Conservation (phyloP, 2,797 vertebrate species). For the Halcyon leucocephala region DNA sequence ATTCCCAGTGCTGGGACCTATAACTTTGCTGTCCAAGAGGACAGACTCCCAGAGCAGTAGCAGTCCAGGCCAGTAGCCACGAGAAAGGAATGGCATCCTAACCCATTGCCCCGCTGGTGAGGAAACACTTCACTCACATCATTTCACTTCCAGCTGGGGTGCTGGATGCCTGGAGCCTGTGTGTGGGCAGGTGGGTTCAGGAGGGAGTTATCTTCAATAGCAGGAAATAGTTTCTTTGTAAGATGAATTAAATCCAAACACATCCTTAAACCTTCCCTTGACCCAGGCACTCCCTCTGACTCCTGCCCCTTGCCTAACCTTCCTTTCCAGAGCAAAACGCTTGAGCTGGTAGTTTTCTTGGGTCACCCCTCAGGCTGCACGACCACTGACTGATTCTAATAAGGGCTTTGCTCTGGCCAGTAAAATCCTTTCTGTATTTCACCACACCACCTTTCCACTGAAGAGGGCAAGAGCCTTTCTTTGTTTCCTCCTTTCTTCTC, state of each 20-base stretch:
- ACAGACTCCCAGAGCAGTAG: not conserved
- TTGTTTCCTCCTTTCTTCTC: not conserved
- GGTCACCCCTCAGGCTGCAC: slow-evolving; percentile 36
- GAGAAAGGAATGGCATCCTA: slow-evolving; percentile 63
- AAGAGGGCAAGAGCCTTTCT: not conserved
- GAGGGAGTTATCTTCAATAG: slow-evolving; percentile 71
- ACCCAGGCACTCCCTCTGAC: slow-evolving; percentile 71
- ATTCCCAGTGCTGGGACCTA: not conserved
- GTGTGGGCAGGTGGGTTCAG: slow-evolving; percentile 76
- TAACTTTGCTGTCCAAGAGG: not conserved
- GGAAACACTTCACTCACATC: slow-evolving; percentile 67
- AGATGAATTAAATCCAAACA: slow-evolving; percentile 73
- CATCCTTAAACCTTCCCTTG: slow-evolving; percentile 71
- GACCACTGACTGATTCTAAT: slow-evolving; percentile 22
- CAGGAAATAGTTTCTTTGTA: slow-evolving; percentile 74
- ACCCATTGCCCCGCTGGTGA: slow-evolving; percentile 61
- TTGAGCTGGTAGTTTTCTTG: slow-evolving; percentile 50
- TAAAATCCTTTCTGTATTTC: slow-evolving; percentile 49
- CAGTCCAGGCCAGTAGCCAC: slow-evolving; percentile 33
- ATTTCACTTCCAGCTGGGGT: slow-evolving; percentile 68
- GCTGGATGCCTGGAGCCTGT: slow-evolving; percentile 69
- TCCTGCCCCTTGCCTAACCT: slow-evolving; percentile 62
- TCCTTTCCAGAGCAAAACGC: slow-evolving; percentile 55
- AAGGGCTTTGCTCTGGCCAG: slow-evolving; percentile 17
- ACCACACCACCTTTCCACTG: not conserved